Evolutionary conservation across 1,140 invertebrate genomes (phyloP), one percentile per base, ranked within the genome.

Genomic region (Drosophila serrata): DNA sequence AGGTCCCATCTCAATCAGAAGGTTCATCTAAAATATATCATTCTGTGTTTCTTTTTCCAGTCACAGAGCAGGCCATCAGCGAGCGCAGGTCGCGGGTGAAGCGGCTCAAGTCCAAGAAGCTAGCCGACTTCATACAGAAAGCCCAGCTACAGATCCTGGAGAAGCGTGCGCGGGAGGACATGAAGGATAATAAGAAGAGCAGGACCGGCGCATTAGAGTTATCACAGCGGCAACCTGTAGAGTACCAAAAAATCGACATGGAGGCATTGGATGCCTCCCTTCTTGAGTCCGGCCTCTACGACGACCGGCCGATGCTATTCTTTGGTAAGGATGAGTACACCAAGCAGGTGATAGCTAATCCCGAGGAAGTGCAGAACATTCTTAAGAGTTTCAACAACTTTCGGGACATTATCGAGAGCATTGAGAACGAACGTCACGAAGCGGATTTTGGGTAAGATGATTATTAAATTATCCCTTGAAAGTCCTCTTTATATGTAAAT

Each of bases 1-100:
- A 73, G 31, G 49, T 22, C 2, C 33, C 13, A 24, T 37, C 12
- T 11, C 9, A n/a, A 27, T 12, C 27, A 19, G 39, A 11, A 65
- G 31, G 0, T 22, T 9, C 2, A 3, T 12, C 11, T 9, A 5
- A 19, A 27, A 37, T 22, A 15, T 24, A 37, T n/a, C n/a, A 9
- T n/a, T 37, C 13, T 17, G 24, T 13, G n/a, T 33, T 33, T 40
- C 13, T 6, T 37, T 15, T 85, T 91, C 69, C 92, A 96, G 96
- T 96, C 42, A 95, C 94, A 35, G 93, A 95, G 35, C 91, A 93
- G 17, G 93, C 92, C 6, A 94, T 94, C 79, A 95, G 88, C 53
- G 95, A 95, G 88, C 94, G 93, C 39, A 95, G 95, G 87, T 94
- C 95, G 17, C 93, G 94, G 9, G 94, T 96, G 4, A 94, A 94